phyloP scores from a whole-genome alignment of 2,113 vertebrate species.

The Antechinus stuartii region DNA sequence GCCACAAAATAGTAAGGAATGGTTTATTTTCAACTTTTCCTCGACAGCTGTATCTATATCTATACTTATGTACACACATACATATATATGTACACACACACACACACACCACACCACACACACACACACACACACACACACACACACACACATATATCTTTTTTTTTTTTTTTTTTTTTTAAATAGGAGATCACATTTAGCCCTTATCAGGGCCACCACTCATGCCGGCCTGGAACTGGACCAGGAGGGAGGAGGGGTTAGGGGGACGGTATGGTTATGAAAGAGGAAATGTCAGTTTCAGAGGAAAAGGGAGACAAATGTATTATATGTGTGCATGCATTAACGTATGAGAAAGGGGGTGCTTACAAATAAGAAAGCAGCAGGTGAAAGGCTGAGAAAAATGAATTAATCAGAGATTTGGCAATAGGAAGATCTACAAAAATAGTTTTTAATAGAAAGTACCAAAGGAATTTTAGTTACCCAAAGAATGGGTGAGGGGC shows the following conservation, averaged over 20 bases:
- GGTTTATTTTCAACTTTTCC: conserved; percentile 68
- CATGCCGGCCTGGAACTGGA: conserved; percentile 37
- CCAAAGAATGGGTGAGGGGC: neutral
- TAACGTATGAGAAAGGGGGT: neutral
- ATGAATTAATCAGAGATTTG: neutral
- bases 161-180: conserved; percentile 18
- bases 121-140: too few species aligned
- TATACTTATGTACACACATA: too few species aligned
- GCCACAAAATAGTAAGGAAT: conserved; percentile 28
- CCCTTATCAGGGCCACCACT: conserved; percentile 72
- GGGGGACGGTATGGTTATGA: neutral
- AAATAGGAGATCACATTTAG: conserved; percentile 51
- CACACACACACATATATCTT: too few species aligned
- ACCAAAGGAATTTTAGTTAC: neutral
- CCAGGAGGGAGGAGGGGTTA: conserved; percentile 10
- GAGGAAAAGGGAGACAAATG: neutral
- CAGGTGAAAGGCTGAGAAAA: neutral
- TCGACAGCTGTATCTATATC: neutral
- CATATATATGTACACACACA: too few species aligned
- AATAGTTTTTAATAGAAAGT: neutral
- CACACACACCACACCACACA: too few species aligned
- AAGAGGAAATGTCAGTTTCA: neutral
- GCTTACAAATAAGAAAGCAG: neutral
- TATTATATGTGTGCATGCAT: neutral
- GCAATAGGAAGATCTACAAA: neutral